These are phyloP conservation scores for Tiliacea aurago DNA, from an alignment of 2,888 invertebrate genomes.

Conservation along the genomic window DNA sequence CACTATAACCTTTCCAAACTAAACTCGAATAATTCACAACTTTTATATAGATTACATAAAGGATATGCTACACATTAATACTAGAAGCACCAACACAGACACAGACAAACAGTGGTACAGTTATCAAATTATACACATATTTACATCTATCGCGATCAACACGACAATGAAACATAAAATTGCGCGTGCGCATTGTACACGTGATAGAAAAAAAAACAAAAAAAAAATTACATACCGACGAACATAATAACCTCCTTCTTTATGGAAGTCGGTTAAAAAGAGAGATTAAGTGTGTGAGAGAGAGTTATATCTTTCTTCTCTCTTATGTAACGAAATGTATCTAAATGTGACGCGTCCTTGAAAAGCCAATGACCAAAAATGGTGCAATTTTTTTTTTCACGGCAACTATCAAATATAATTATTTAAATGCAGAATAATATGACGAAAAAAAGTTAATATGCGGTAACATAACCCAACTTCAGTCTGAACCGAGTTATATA, in stretches of 20 bases:
- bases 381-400: no score
- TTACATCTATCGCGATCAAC: slow-evolving; percentile 43
- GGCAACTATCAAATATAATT: no score
- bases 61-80: slow-evolving; percentile 64
- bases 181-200: background rate
- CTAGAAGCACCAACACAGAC: slow-evolving; percentile 72
- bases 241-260: no score
- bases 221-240: no score
- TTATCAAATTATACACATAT: slow-evolving; percentile 45
- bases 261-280: no score
- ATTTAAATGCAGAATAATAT: no score
- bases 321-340: background rate
- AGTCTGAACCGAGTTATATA: no score
- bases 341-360: background rate
- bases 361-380: no score
- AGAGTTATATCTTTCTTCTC: background rate
- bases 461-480: no score
- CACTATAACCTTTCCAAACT: slow-evolving; percentile 36
- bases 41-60: slow-evolving; percentile 33
- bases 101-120: slow-evolving; percentile 60
- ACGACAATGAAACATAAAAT: background rate
- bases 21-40: slow-evolving; percentile 44
- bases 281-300: background rate
- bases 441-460: no score
- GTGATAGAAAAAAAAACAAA: background rate